Evolutionary conservation across 2,113 vertebrate genomes (phyloP).

Genomic region (Perca flavescens): DNA sequence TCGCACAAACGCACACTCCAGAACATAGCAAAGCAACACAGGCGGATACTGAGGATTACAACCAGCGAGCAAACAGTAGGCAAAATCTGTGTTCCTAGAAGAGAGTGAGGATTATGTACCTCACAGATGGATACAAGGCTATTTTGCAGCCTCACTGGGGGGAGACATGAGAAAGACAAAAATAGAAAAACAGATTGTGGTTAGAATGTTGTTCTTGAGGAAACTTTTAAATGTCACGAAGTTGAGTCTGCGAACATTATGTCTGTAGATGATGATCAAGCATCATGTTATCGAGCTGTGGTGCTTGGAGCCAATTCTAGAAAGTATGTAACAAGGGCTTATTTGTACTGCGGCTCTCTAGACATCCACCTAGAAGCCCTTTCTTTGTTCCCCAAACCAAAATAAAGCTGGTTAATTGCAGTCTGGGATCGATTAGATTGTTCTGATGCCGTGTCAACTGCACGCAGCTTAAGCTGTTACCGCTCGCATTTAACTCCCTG

Average conservation of each 20-base stretch:
- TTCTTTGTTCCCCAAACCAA: slow-evolving; percentile 44
- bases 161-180: neutral
- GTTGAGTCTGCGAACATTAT: slow-evolving; percentile 26
- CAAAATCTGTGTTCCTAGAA: slow-evolving; percentile 10
- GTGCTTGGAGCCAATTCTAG: slow-evolving; percentile 25
- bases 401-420: slow-evolving; percentile 35
- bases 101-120: slow-evolving; percentile 23
- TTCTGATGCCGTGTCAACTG: slow-evolving; percentile 31
- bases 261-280: slow-evolving; percentile 43
- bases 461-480: neutral
- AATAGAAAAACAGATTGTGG: neutral
- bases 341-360: slow-evolving; percentile 32
- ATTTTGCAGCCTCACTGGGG: slow-evolving; percentile 6
- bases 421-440: slow-evolving; percentile 47
- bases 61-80: slow-evolving; percentile 20
- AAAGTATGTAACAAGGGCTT: slow-evolving; percentile 23
- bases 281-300: slow-evolving; percentile 34
- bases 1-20: neutral
- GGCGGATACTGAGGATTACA: slow-evolving; percentile 21
- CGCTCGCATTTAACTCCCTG: slow-evolving; percentile 2
- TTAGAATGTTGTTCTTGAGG: slow-evolving; percentile 4
- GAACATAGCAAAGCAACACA: slow-evolving; percentile 4
- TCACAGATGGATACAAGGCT: slow-evolving; percentile 43
- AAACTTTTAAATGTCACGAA: slow-evolving; percentile 44
- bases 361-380: slow-evolving; percentile 26